Conservation (phyloP, 2,797 vertebrate species). For the Galago senegalensis region DNA sequence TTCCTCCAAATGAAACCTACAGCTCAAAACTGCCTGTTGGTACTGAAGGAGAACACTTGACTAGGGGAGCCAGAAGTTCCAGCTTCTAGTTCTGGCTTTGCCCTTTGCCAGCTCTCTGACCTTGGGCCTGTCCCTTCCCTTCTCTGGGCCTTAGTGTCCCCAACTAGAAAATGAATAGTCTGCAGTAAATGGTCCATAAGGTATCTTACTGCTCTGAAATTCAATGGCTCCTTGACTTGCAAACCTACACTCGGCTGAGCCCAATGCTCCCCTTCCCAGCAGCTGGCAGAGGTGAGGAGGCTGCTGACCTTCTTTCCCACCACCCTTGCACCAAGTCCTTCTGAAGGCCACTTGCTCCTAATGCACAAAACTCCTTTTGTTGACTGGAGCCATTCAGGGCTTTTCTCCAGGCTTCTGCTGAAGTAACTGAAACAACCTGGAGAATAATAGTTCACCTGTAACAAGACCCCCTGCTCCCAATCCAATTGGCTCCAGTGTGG, state of each 20-base stretch:
- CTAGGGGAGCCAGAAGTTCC: neutral
- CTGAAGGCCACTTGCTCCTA: neutral
- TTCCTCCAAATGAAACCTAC: slow-evolving; percentile 53
- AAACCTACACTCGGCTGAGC: neutral
- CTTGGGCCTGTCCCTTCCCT: neutral
- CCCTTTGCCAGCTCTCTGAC: neutral
- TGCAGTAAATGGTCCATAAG: slow-evolving; percentile 3
- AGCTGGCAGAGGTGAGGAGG: neutral
- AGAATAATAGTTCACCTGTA: slow-evolving; percentile 69
- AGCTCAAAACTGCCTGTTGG: neutral
- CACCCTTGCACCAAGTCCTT: neutral
- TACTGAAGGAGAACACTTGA: neutral
- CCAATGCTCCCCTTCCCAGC: neutral
- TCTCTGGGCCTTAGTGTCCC: slow-evolving; percentile 19
- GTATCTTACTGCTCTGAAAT: slow-evolving; percentile 46
- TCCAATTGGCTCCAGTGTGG: slow-evolving; percentile 56
- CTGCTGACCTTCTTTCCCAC: neutral
- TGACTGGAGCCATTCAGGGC: slow-evolving; percentile 18
- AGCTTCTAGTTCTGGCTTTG: slow-evolving; percentile 22
- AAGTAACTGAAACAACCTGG: slow-evolving; percentile 50
- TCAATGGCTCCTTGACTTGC: neutral
- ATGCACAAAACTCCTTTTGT: slow-evolving; percentile 66
- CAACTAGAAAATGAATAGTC: slow-evolving; percentile 5
- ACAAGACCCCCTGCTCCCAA: slow-evolving; percentile 62
- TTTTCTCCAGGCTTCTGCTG: slow-evolving; percentile 52